Percentiles rank a stretch among this genome's conserved stretches.
Conservation (phyloP, 2,113 vertebrate species). For the Myocastor coypus region DNA sequence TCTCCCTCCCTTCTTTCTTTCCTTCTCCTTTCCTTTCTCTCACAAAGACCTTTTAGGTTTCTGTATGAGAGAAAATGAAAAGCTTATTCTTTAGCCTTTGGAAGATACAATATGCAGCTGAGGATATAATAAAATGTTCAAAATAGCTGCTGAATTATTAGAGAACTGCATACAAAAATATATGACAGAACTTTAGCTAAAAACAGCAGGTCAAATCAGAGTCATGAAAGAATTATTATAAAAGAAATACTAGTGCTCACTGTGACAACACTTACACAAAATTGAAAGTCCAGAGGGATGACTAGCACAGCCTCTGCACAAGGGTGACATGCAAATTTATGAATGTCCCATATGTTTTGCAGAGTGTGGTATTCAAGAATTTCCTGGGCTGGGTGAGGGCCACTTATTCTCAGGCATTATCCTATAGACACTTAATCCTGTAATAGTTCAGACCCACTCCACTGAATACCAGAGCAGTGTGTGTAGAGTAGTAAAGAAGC, state of each 20-base stretch:
- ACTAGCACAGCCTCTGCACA: not conserved
- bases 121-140: not conserved
- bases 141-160: not conserved
- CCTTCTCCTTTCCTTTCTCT: not conserved
- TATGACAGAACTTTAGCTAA: not conserved
- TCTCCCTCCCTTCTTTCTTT: fast-evolving
- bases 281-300: not conserved
- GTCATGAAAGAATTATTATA: not conserved
- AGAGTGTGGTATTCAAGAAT: not conserved
- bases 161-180: not conserved
- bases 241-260: not conserved
- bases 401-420: not conserved
- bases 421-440: conserved; percentile 37
- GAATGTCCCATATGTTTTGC: not conserved
- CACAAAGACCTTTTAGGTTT: not conserved
- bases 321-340: not conserved
- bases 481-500: not conserved
- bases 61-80: not conserved
- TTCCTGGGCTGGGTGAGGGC: not conserved
- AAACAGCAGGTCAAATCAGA: not conserved
- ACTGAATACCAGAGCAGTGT: not conserved
- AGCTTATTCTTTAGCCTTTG: not conserved
- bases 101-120: not conserved
- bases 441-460: conserved; percentile 65
- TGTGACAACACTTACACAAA: not conserved